A percentile compares a stretch with the other conserved stretches of the same genome.
Conservation (phyloP, 2,113 vertebrate genomes). For the Euleptes europaea region DNA sequence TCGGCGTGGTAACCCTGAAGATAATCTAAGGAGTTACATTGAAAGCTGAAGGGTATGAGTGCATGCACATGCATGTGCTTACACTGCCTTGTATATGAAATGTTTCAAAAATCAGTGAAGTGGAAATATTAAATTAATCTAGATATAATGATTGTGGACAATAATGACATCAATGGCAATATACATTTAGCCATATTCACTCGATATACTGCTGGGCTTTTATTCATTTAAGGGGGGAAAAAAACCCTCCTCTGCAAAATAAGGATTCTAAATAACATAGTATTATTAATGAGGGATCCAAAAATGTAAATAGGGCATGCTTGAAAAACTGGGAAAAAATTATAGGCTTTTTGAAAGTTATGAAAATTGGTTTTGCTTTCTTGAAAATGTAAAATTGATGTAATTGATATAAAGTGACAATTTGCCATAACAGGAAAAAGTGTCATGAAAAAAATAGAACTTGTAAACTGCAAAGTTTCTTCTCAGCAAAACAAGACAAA, state of each 20-base stretch:
- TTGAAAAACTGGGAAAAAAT: background rate
- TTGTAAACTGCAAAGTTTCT: background rate
- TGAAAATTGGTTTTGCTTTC: background rate
- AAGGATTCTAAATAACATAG: background rate
- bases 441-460: background rate
- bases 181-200: background rate
- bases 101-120: constrained; percentile 5
- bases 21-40: background rate
- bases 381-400: background rate
- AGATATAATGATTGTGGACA: background rate
- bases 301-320: too few relatives aligned
- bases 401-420: background rate
- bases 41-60: background rate
- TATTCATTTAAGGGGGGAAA: background rate
- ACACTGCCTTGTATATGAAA: background rate
- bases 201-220: background rate
- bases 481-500: background rate
- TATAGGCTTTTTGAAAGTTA: background rate
- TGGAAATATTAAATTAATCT: constrained; percentile 1
- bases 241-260: background rate
- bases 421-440: background rate
- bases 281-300: background rate
- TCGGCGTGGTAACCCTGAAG: constrained; percentile 23
- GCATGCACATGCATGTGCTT: background rate
- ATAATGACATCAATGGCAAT: background rate